Evolutionary conservation across 2,797 vertebrate species (phyloP).

Genomic region (Cheirogaleus major): DNA sequence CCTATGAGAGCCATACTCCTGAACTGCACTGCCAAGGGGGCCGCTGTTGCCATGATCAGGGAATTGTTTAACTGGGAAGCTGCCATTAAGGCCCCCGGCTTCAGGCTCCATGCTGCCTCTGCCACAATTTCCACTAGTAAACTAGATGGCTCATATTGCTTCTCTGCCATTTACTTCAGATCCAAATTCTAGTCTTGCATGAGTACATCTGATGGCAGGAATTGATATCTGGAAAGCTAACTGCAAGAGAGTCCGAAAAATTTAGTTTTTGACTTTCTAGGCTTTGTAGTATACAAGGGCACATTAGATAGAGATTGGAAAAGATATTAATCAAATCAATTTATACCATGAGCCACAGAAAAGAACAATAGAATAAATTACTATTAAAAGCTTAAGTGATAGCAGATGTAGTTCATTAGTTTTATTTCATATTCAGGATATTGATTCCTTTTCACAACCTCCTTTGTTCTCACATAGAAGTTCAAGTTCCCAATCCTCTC

Average conservation of each 20-base stretch:
- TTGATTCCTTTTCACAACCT: neutral
- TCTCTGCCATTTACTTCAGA: neutral
- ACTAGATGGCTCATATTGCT: neutral
- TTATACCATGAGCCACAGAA: neutral
- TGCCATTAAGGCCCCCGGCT: neutral
- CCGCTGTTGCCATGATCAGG: neutral
- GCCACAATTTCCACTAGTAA: neutral
- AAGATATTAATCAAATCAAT: neutral
- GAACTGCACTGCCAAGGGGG: neutral
- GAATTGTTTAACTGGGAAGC: neutral
- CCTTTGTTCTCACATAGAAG: neutral
- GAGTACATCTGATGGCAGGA: neutral
- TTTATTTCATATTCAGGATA: neutral
- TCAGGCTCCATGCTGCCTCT: neutral
- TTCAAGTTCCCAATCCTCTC: neutral
- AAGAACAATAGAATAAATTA: neutral
- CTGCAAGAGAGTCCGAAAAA: neutral
- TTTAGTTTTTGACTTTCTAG: neutral
- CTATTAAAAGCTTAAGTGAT: neutral
- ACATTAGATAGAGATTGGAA: neutral
- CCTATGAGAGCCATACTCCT: neutral
- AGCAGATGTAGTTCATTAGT: neutral
- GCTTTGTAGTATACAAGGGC: neutral
- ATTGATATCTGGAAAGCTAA: neutral
- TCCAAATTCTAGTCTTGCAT: neutral